Base-by-base conservation (phyloP, 2,888 invertebrate genomes). In the Drosophila tripunctata region DNA sequence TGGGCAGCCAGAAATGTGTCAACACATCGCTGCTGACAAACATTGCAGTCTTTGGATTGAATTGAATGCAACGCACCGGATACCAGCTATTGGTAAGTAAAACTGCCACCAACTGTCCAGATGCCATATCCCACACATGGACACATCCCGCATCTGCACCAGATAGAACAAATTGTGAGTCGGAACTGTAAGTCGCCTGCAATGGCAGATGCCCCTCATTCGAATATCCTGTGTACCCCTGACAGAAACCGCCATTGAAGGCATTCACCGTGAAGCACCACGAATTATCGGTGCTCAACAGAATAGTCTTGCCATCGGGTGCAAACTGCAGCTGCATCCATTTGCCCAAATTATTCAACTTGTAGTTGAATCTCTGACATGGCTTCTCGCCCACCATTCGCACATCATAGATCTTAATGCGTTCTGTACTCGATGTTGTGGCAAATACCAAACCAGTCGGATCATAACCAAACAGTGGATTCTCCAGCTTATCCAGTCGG, bases 291-390 rank as follows among this genome's bases (percentile, higher is more conserved):
- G 76, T 76, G 54, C 43, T 41, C 2, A 85, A 7, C 30, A 85
- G 17, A 3, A 81, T n/a, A 0, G 8, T 43, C 19, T 61, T 58
- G 1, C 78, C 85, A 38, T 78, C 48, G 1, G 82, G 76, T 0
- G 82, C 21, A 36, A 75, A 82, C 31, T 65, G 64, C 33, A 80
- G 2, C 31, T 80, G 83, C 4, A 67, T 83, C 79, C 79, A 82
- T 1, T 64, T 54, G 12, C 55, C 52, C 3, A 10, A 5, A 4
- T 36, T 44, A 17, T 48, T 60, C 7, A 35, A 12, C 14, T 41
- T n/a, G 19, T 68, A 80, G 14, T 6, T 22, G 8, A 75, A 82
- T n/a, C 44, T 51, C 2, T 33, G 63, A 5, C 64, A 56, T 1
- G 68, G 75, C 31, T 21, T 17, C 4, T 33, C 17, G 10, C 40